Percentiles rank a stretch among this genome's conserved stretches.
Evolutionary conservation across 2,888 invertebrate species (phyloP).

Genomic region (Apoda limacodes): DNA sequence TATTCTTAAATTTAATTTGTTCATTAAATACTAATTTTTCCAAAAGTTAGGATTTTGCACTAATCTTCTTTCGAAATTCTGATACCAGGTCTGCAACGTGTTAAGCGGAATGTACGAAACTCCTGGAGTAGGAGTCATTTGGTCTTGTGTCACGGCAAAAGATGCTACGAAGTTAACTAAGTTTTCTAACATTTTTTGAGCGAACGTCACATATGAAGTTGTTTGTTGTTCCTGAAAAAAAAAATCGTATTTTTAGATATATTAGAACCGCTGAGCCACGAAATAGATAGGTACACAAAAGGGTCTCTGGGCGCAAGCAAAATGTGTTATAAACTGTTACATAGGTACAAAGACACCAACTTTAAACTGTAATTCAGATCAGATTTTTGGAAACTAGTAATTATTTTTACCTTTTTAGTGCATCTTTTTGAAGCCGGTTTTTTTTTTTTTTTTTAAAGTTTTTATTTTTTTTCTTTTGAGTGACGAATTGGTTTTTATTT

Average conservation of each 20-base stretch:
- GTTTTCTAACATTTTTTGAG: conserved; percentile 93
- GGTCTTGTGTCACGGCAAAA: conserved; percentile 83
- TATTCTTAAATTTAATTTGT: too few relatives aligned
- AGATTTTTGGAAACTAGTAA: too few relatives aligned
- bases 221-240: conserved; percentile 45
- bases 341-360: too few relatives aligned
- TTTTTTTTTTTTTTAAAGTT: too few relatives aligned
- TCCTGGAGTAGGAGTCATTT: conserved; percentile 82
- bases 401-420: too few relatives aligned
- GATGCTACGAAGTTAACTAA: conserved; percentile 94
- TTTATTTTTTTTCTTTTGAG: too few relatives aligned
- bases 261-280: neutral
- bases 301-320: too few relatives aligned
- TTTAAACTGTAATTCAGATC: too few relatives aligned
- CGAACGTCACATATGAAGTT: conserved; percentile 73
- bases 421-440: too few relatives aligned
- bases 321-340: too few relatives aligned
- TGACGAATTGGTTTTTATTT: too few relatives aligned
- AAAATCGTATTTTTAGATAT: neutral
- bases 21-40: conserved; percentile 63
- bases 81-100: conserved; percentile 93
- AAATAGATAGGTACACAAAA: neutral
- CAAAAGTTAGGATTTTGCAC: conserved; percentile 95
- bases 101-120: conserved; percentile 90
- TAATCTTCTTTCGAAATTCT: conserved; percentile 89